phyloP scores from a whole-genome alignment of 2,797 vertebrate genomes.

The Gambusia yucatana region DNA sequence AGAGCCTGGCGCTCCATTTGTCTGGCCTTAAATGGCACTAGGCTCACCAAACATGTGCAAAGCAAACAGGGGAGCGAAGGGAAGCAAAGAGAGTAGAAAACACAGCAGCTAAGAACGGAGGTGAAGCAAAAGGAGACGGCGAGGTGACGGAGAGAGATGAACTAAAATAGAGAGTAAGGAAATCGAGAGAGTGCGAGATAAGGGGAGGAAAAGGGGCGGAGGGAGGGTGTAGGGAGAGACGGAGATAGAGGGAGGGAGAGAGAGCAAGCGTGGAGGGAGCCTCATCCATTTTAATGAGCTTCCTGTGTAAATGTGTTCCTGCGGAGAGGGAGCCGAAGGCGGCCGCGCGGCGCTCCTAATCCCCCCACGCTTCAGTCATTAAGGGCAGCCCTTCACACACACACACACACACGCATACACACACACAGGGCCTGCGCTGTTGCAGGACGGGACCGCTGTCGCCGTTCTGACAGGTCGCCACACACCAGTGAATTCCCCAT shows the following conservation, averaged over 20 bases:
- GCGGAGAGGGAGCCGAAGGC: conserved; percentile 83
- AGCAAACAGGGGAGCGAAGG: conserved; percentile 77
- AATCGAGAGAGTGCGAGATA: conserved; percentile 66
- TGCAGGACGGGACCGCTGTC: conserved; percentile 75
- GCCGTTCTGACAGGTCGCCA: conserved; percentile 86
- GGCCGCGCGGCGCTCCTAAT: conserved; percentile 84
- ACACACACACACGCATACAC: conserved; percentile 42
- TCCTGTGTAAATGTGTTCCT: conserved; percentile 87
- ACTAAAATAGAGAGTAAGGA: conserved; percentile 65
- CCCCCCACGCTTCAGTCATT: conserved; percentile 85
- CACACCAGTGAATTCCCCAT: conserved; percentile 83
- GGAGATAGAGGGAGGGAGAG: conserved; percentile 39
- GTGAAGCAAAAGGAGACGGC: conserved; percentile 53
- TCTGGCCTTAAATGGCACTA: conserved; percentile 91
- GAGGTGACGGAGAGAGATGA: conserved; percentile 59
- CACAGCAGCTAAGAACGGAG: conserved; percentile 46
- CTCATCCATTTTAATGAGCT: conserved; percentile 90
- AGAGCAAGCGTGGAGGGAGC: conserved; percentile 73
- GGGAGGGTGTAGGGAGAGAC: conserved; percentile 20
- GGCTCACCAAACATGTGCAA: conserved; percentile 89
- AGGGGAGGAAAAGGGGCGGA: conserved; percentile 36
- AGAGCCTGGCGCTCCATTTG: conserved; percentile 90
- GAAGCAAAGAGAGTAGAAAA: conserved; percentile 48
- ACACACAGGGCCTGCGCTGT: conserved; percentile 53
- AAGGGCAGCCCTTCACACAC: conserved; percentile 82